Evolutionary conservation across 2,113 vertebrate species (phyloP).

Genomic region (Festucalex cinctus): DNA sequence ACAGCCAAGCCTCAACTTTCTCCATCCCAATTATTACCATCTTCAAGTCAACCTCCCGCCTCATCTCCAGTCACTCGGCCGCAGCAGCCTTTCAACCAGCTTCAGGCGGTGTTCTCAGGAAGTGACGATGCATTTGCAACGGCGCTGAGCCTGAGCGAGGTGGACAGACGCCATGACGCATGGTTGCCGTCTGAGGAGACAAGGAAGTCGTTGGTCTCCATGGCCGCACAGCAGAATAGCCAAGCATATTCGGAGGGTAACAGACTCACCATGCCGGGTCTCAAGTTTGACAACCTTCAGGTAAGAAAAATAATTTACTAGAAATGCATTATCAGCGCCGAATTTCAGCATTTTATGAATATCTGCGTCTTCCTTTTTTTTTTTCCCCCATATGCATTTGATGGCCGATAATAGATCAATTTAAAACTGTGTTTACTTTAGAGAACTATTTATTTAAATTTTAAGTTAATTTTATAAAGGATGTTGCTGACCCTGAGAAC

Average conservation of each 20-base stretch:
- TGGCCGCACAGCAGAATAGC: conserved; percentile 84
- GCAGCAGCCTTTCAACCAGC: conserved; percentile 79
- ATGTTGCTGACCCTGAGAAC: too few species aligned
- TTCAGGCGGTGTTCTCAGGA: conserved; percentile 88
- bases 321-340: neutral
- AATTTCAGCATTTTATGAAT: too few species aligned
- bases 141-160: conserved; percentile 91
- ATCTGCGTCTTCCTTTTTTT: too few species aligned
- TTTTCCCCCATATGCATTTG: too few species aligned
- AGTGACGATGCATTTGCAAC: conserved; percentile 90
- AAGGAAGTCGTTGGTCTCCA: conserved; percentile 78
- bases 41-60: conserved; percentile 44
- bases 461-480: too few species aligned
- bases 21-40: conserved; percentile 36
- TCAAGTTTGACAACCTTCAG: conserved; percentile 97
- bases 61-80: conserved; percentile 49
- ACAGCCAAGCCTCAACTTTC: conserved; percentile 33
- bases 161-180: conserved; percentile 89
- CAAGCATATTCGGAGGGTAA: conserved; percentile 80
- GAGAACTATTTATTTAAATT: too few species aligned
- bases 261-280: conserved; percentile 91
- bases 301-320: conserved; percentile 56
- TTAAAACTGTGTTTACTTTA: too few species aligned
- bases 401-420: too few species aligned
- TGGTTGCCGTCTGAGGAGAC: conserved; percentile 91